A percentile compares a stretch with the other conserved stretches of the same genome.
Evolutionary conservation across 2,888 invertebrate genomes (phyloP).

Genomic region (Poecilus cupreus): DNA sequence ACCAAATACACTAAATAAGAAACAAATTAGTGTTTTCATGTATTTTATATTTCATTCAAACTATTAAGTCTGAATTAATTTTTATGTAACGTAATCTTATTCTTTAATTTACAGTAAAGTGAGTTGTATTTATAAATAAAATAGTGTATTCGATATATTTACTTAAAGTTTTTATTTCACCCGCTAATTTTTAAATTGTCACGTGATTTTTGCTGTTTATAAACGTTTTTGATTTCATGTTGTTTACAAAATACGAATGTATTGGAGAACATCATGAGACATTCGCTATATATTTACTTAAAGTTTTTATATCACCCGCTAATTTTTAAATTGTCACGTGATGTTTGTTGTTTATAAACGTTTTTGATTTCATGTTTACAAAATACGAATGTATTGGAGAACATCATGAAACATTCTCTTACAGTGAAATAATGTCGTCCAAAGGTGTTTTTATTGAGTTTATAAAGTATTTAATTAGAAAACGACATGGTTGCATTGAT

Average conservation of each 20-base stretch:
- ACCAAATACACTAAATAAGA: conserved; percentile 55
- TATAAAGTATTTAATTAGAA: not conserved
- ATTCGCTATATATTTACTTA: not conserved
- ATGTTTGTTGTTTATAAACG: too few relatives aligned
- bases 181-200: not conserved
- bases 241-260: too few relatives aligned
- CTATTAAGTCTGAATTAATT: conserved; percentile 56
- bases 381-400: too few relatives aligned
- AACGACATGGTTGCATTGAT: not conserved
- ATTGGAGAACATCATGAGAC: too few relatives aligned
- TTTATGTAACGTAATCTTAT: conserved; percentile 56
- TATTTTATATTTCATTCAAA: conserved; percentile 58
- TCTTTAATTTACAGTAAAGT: conserved; percentile 57
- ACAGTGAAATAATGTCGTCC: not conserved
- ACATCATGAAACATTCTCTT: too few relatives aligned
- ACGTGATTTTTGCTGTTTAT: too few relatives aligned
- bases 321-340: too few relatives aligned
- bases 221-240: too few relatives aligned
- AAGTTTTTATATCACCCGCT: not conserved
- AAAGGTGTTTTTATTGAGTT: not conserved
- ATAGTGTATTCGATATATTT: conserved; percentile 44
- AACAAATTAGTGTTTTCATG: conserved; percentile 52
- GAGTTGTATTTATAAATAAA: conserved; percentile 59
- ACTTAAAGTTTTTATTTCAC: not conserved
- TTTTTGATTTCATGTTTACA: too few relatives aligned